phyloP scores from a whole-genome alignment of 1,140 invertebrate genomes.

The Melipona quadrifasciata region DNA sequence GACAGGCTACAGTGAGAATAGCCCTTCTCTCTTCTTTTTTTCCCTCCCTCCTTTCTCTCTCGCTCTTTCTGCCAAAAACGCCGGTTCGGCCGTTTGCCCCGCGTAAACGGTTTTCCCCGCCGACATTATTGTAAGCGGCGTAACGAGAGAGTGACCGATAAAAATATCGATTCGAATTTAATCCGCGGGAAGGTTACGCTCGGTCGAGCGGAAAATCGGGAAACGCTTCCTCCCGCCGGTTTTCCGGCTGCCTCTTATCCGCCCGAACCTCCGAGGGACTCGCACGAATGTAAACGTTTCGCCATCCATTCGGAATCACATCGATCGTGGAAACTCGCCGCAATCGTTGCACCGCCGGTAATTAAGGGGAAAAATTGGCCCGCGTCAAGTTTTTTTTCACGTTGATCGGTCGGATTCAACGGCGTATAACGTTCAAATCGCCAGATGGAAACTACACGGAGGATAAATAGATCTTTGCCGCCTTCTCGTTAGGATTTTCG shows the following conservation, averaged over 20 bases:
- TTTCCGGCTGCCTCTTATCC: constrained; percentile 40
- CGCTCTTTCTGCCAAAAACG: too few relatives aligned
- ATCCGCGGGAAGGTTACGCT: constrained; percentile 46
- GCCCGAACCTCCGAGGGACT: not conserved
- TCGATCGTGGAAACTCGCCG: constrained; percentile 24
- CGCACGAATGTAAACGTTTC: constrained; percentile 22
- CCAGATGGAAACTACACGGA: not conserved
- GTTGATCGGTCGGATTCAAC: not conserved
- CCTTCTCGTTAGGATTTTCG: too few relatives aligned
- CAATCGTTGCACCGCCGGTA: constrained; percentile 9
- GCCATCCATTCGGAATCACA: not conserved
- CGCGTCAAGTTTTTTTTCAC: not conserved
- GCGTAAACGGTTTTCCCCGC: constrained; percentile 6
- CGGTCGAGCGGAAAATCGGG: constrained; percentile 53
- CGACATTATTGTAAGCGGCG: constrained; percentile 45
- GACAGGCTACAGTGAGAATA: constrained; percentile 16
- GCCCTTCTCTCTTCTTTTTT: not conserved
- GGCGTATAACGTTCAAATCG: not conserved
- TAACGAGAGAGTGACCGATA: constrained; percentile 51
- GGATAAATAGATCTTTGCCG: not conserved
- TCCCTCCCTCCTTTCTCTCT: not conserved
- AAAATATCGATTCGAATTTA: constrained; percentile 65
- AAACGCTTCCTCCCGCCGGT: constrained; percentile 32
- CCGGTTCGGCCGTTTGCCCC: constrained; percentile 10
- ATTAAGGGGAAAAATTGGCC: constrained; percentile 28